Conservation (phyloP, 1,140 invertebrate species). For the Drosophila quadrilineata region DNA sequence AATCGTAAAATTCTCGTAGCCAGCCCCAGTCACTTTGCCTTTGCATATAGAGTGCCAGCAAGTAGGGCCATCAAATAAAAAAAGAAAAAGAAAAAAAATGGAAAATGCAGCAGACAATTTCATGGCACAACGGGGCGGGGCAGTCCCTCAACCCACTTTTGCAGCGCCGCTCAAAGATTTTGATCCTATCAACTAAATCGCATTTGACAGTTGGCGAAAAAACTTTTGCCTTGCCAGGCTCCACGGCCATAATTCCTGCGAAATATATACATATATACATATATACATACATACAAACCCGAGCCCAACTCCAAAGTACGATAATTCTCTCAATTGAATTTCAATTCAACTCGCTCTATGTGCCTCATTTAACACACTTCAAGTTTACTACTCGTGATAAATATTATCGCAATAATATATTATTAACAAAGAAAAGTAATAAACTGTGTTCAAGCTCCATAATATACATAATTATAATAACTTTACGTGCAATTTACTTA, state of each 20-base stretch:
- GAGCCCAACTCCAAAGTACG: background rate
- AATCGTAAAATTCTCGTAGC: constrained; percentile 75
- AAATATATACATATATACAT: background rate
- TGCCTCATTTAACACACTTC: constrained; percentile 24
- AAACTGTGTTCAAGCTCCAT: too few species aligned
- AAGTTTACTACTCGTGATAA: too few species aligned
- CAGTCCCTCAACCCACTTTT: constrained; percentile 9
- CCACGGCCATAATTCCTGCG: constrained; percentile 58
- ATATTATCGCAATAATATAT: too few species aligned
- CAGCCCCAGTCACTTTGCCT: constrained; percentile 70
- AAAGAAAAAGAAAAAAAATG: too few species aligned
- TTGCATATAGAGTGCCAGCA: constrained; percentile 41
- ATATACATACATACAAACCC: background rate
- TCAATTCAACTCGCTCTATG: constrained; percentile 23
- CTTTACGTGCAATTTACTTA: background rate
- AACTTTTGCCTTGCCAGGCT: constrained; percentile 50
- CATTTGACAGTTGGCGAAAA: constrained; percentile 77
- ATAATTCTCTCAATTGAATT: constrained; percentile 32
- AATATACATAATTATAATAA: too few species aligned
- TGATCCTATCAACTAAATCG: constrained; percentile 79
- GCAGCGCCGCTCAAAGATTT: constrained; percentile 69
- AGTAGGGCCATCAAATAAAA: background rate
- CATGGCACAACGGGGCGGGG: constrained; percentile 3
- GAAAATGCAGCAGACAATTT: constrained; percentile 22
- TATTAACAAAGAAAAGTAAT: too few species aligned